Evolutionary conservation across 1,140 invertebrate genomes (phyloP), one percentile per base, ranked within the genome.

Genomic region (Augochlora pura): DNA sequence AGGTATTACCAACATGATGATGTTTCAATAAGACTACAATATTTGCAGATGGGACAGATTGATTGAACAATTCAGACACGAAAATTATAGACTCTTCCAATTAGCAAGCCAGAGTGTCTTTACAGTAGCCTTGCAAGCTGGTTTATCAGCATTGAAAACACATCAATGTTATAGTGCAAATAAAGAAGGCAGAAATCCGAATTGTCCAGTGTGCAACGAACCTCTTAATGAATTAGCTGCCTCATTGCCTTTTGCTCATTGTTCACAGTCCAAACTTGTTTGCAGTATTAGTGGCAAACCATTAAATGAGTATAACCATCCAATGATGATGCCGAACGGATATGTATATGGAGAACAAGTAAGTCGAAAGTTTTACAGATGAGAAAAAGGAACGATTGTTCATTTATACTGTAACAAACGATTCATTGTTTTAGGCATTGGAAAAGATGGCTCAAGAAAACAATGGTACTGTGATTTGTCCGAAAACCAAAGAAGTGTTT

Each of bases 311-410:
- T 96, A 99, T 92, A 99, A 99, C 93, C 97, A 97, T 83, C 99
- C 99, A 0, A 97, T 99, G 96, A 98, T 99, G 96, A 94, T 99
- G 91, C 99, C 99, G 59, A 99, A 99, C 94, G 98, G 98, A 73
- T 97, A 98, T 93, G 98, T 99, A 67, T 99, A 99, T 93, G 98
- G 99, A n/a, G 97, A 98, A 93, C 95, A 97, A 94, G 98, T 98
- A 92, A 94, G 90, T 72, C 14, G 83, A 68, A 65, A 49, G 10
- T 57, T 76, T 38, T 1, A 64, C 77, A 63, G 18, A 38, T 32
- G 42, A n/a, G n/a, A 52, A 21, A 57, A 60, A 14, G 14, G 12
- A 46, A 46, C 10, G 70, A 9, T 18, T 32, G 52, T 23, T n/a
- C 18, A 6, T 67, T 32, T n/a, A 38, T 68, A 27, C 42, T 32